A percentile compares a stretch with the other conserved stretches of the same genome.
Evolutionary conservation across 2,113 vertebrate species (phyloP).

Genomic region (Trematocara stigmaticum): DNA sequence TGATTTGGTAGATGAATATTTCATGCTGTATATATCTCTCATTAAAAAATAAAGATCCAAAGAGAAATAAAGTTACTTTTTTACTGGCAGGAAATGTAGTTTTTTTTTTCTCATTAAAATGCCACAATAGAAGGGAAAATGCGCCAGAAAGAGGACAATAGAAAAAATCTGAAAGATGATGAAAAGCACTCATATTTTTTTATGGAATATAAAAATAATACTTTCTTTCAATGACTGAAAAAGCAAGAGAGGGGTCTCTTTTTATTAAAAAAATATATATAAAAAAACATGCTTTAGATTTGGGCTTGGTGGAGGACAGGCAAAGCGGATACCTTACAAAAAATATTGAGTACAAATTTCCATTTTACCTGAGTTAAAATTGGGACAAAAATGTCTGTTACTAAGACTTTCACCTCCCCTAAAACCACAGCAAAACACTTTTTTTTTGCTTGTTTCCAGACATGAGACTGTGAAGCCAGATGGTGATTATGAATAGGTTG

Average conservation of each 20-base stretch:
- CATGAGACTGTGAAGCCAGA: constrained; percentile 10
- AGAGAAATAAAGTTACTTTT: neutral
- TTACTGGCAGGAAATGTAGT: neutral
- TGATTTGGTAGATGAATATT: neutral
- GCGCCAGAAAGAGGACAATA: neutral
- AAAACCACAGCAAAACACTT: neutral
- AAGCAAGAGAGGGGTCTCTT: neutral
- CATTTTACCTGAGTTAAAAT: neutral
- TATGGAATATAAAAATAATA: neutral
- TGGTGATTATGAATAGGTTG: constrained; percentile 19
- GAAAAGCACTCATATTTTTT: neutral
- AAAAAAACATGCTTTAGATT: neutral
- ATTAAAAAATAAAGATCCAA: neutral
- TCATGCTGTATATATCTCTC: neutral
- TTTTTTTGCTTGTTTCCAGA: neutral
- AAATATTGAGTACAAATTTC: neutral
- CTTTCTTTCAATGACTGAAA: neutral
- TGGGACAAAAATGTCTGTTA: neutral
- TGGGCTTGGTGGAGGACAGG: neutral
- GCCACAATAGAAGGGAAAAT: neutral
- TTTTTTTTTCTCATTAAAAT: neutral
- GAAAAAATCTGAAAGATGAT: neutral
- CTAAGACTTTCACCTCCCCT: neutral
- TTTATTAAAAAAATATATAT: neutral
- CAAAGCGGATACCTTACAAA: neutral